Percentiles rank a stretch among this genome's conserved stretches.
Conservation (phyloP, 2,888 invertebrate species). For the Oscheius sp. region DNA sequence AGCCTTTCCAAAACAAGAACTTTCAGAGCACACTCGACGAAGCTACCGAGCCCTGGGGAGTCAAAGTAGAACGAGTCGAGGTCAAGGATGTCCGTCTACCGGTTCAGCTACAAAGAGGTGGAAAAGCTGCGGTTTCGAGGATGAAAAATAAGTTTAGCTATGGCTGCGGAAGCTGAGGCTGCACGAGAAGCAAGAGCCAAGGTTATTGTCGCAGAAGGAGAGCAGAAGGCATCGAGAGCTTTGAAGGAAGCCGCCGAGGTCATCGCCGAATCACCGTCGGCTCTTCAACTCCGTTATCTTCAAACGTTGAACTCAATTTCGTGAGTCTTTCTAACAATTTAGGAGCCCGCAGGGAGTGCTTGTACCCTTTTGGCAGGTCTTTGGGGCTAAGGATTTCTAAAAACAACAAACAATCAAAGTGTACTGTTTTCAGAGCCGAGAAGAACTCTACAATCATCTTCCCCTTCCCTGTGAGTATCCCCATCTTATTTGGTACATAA, state of each 20-base stretch:
- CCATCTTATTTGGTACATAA: background rate
- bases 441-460: conserved; percentile 98
- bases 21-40: conserved; percentile 74
- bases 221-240: conserved; percentile 85
- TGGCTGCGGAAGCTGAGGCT: conserved; percentile 95
- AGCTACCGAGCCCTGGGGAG: conserved; percentile 76
- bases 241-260: conserved; percentile 91
- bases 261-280: conserved; percentile 89
- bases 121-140: no score
- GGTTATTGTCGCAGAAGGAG: conserved; percentile 96
- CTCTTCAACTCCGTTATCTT: conserved; percentile 89
- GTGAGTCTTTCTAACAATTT: conserved; percentile 8
- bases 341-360: no score
- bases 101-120: conserved; percentile 84
- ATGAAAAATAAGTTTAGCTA: conserved; percentile 77
- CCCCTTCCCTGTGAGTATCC: conserved; percentile 82
- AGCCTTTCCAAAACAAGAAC: background rate
- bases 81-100: conserved; percentile 86
- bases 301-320: conserved; percentile 91
- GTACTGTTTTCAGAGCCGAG: conserved; percentile 82
- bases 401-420: no score
- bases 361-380: no score
- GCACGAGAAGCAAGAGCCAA: conserved; percentile 83
- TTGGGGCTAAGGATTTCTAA: no score
- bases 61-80: conserved; percentile 75